A percentile compares a stretch with the other conserved stretches of the same genome.
phyloP scores from a whole-genome alignment of 1,140 invertebrate species.

The Globodera ellingtonae region DNA sequence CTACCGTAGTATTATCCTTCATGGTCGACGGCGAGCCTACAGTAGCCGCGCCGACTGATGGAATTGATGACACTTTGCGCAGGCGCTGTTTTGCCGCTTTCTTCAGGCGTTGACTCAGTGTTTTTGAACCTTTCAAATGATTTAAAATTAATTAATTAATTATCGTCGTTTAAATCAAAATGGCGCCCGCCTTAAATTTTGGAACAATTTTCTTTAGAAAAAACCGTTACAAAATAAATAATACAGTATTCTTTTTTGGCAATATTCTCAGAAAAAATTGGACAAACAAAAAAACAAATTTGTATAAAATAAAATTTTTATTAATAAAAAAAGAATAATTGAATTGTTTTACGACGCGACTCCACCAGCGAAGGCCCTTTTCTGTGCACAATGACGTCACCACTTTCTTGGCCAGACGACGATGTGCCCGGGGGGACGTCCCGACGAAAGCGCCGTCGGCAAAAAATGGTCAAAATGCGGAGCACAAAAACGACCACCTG shows the following conservation, averaged over 20 bases:
- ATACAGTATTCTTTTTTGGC: too few relatives aligned
- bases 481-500: slow-evolving; percentile 39
- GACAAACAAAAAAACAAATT: too few relatives aligned
- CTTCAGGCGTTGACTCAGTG: neutral
- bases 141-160: neutral
- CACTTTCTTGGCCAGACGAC: neutral
- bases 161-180: neutral
- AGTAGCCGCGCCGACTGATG: neutral
- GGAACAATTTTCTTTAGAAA: too few relatives aligned
- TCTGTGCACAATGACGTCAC: neutral
- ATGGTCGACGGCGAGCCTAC: neutral
- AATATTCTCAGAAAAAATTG: too few relatives aligned
- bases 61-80: slow-evolving; percentile 1
- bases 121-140: neutral
- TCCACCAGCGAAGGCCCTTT: neutral
- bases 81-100: slow-evolving; percentile 3
- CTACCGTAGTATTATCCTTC: neutral
- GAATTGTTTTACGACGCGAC: neutral
- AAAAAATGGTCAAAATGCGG: slow-evolving; percentile 43
- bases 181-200: too few relatives aligned
- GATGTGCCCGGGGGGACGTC: neutral
- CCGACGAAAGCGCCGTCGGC: slow-evolving; percentile 31
- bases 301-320: too few relatives aligned
- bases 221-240: too few relatives aligned
- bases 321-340: neutral